Conservation (phyloP, 2,797 vertebrate genomes). For the Diplodus sargus region DNA sequence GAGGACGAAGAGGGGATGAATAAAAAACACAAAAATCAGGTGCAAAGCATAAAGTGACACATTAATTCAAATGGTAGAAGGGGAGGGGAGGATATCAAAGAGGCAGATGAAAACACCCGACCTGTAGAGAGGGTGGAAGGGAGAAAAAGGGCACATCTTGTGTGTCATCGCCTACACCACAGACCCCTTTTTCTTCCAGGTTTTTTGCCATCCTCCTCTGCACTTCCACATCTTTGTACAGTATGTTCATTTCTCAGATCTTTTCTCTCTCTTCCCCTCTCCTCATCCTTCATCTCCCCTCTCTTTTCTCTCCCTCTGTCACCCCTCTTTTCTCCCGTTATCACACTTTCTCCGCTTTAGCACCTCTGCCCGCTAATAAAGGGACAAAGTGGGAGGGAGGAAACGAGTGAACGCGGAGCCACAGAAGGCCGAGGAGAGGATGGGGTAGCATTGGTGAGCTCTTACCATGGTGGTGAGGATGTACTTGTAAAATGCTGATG, state of each 20-base stretch:
- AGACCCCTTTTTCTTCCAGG: constrained; percentile 40
- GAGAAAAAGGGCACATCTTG: constrained; percentile 50
- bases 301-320: constrained; percentile 38
- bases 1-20: constrained; percentile 41
- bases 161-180: constrained; percentile 72
- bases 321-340: constrained; percentile 54
- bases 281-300: constrained; percentile 44
- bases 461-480: constrained; percentile 94
- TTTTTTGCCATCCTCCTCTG: constrained; percentile 40
- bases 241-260: constrained; percentile 49
- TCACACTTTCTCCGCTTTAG: constrained; percentile 46
- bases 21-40: constrained; percentile 54
- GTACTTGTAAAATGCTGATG: constrained; percentile 93
- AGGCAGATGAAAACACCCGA: constrained; percentile 65
- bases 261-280: constrained; percentile 13
- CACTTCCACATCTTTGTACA: constrained; percentile 59
- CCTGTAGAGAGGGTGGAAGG: constrained; percentile 54
- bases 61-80: constrained; percentile 71
- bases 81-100: constrained; percentile 67
- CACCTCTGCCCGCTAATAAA: constrained; percentile 50
- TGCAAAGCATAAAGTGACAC: constrained; percentile 60
- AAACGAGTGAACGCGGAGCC: constrained; percentile 32
- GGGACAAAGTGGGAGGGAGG: constrained; percentile 32
- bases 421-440: not conserved
- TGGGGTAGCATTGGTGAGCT: constrained; percentile 41